These are phyloP conservation scores for Agrotis puta DNA, from an alignment of 2,888 invertebrate genomes.

Conservation along the genomic window DNA sequence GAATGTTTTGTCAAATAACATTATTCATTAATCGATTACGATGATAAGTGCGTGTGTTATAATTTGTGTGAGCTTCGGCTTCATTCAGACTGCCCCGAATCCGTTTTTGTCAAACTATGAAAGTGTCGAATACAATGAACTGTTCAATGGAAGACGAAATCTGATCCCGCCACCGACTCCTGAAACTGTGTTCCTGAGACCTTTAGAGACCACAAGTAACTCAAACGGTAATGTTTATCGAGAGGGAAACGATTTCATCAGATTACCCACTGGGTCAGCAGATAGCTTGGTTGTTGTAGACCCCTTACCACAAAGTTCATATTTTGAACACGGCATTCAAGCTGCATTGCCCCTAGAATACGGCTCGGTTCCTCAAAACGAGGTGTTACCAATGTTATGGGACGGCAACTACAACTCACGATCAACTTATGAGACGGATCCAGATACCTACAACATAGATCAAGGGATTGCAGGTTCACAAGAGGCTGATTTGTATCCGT, in stretches of 20 bases:
- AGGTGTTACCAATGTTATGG: conserved; percentile 35
- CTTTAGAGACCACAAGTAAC: conserved; percentile 19
- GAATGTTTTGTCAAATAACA: conserved; percentile 31
- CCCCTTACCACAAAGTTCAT: conserved; percentile 32
- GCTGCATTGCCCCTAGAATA: conserved; percentile 38
- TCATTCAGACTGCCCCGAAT: conserved; percentile 46
- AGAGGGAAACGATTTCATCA: conserved; percentile 40
- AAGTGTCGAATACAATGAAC: conserved; percentile 24
- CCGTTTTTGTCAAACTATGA: conserved; percentile 36
- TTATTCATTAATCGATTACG: conserved; percentile 29
- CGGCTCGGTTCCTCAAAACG: conserved; percentile 21
- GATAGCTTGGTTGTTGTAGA: conserved; percentile 35
- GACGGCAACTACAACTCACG: conserved; percentile 32
- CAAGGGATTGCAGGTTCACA: conserved; percentile 31
- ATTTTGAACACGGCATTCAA: conserved; percentile 43
- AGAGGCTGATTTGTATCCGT: conserved; percentile 54
- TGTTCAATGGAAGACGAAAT: conserved; percentile 30
- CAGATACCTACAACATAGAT: conserved; percentile 30
- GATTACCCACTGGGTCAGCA: conserved; percentile 25
- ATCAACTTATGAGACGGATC: conserved; percentile 34
- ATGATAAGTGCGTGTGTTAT: conserved; percentile 53
- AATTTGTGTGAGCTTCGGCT: conserved; percentile 49
- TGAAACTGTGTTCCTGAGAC: conserved; percentile 35
- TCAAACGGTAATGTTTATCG: conserved; percentile 24
- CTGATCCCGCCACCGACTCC: conserved; percentile 9